phyloP scores from a whole-genome alignment of 2,888 invertebrate genomes.

The Lochmaea crataegi region DNA sequence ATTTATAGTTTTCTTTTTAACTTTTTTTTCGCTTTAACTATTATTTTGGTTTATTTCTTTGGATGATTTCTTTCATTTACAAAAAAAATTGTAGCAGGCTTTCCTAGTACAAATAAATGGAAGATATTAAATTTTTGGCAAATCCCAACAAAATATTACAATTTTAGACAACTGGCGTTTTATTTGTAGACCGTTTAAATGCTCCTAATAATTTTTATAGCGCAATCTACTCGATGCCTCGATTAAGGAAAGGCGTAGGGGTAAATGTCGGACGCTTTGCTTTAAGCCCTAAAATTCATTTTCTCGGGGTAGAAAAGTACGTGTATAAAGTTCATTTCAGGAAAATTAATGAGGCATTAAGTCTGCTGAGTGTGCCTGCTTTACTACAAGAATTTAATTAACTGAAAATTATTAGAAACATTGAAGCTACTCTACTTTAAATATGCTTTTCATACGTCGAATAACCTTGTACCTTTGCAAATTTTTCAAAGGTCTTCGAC shows the following conservation, averaged over 20 bases:
- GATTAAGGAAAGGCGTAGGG: neutral
- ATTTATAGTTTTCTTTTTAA: no score
- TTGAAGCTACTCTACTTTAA: conserved; percentile 15
- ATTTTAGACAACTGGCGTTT: neutral
- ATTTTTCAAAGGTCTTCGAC: conserved; percentile 15
- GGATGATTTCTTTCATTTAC: no score
- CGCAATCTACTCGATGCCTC: neutral
- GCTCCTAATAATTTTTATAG: neutral
- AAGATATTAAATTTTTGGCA: neutral
- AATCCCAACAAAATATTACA: neutral
- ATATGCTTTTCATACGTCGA: conserved; percentile 26
- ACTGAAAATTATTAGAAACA: conserved; percentile 40
- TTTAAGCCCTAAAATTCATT: conserved; percentile 21
- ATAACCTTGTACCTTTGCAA: neutral
- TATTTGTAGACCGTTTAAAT: neutral
- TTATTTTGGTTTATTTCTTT: no score
- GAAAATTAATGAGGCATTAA: conserved; percentile 32
- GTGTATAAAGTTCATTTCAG: conserved; percentile 29
- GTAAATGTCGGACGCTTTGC: neutral
- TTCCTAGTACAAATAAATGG: neutral
- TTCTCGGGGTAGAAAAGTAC: conserved; percentile 21
- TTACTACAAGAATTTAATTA: conserved; percentile 40
- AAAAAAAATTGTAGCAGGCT: no score
- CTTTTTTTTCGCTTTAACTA: no score
- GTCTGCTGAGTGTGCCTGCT: conserved; percentile 9